Percentiles rank a stretch among this genome's conserved stretches.
These are phyloP conservation scores for Drosophila rellima DNA, from an alignment of 2,888 invertebrate genomes.

Conservation along the genomic window DNA sequence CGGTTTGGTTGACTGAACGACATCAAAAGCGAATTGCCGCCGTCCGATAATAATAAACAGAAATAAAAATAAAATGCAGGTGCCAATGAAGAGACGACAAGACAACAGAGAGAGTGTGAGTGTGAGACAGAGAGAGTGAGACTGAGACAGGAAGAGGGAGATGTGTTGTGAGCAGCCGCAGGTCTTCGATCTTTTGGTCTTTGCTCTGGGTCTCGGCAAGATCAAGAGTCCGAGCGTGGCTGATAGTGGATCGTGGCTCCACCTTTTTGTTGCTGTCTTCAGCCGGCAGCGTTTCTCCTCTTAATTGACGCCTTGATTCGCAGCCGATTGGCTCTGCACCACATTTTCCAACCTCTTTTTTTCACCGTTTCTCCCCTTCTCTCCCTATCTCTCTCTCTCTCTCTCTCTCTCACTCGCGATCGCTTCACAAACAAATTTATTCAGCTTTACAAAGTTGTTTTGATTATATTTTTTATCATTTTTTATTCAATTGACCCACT, in stretches of 20 bases:
- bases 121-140: background rate
- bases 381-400: constrained; percentile 3
- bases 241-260: constrained; percentile 59
- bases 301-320: constrained; percentile 69
- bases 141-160: background rate
- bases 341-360: constrained; percentile 25
- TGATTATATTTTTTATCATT: constrained; percentile 30
- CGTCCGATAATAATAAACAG: constrained; percentile 55
- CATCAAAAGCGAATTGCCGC: constrained; percentile 60
- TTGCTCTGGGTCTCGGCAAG: constrained; percentile 46
- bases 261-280: constrained; percentile 60
- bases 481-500: constrained; percentile 37
- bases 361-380: background rate
- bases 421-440: background rate
- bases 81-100: constrained; percentile 50
- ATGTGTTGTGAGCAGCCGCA: constrained; percentile 27
- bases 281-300: constrained; percentile 54
- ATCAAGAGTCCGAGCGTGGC: constrained; percentile 61
- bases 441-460: background rate
- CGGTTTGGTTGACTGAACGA: constrained; percentile 57
- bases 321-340: constrained; percentile 52
- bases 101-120: constrained; percentile 12
- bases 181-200: constrained; percentile 43
- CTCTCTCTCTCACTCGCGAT: background rate
- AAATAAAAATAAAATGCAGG: constrained; percentile 44